Evolutionary conservation across 2,888 invertebrate genomes (phyloP).

Genomic region (Schizotus pectinicornis): DNA sequence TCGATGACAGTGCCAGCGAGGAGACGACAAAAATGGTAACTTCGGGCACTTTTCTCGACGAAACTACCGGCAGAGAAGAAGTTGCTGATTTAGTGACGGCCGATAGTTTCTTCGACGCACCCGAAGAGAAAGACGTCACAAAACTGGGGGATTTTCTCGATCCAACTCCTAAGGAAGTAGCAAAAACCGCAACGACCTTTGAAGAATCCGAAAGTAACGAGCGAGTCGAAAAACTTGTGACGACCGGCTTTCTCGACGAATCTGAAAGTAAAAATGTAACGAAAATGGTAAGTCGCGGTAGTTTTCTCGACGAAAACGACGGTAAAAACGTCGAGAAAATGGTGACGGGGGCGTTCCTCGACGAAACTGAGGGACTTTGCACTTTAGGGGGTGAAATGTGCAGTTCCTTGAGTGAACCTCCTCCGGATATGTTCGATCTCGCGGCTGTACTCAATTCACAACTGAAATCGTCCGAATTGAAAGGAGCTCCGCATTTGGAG

Average conservation of each 20-base stretch:
- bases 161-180: background rate
- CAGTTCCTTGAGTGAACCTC: constrained; percentile 57
- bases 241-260: no score
- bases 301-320: no score
- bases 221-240: no score
- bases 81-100: no score
- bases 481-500: background rate
- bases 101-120: no score
- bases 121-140: no score
- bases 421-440: constrained; percentile 57
- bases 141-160: constrained; percentile 7
- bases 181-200: no score
- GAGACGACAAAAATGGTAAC: background rate
- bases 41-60: background rate
- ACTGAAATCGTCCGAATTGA: constrained; percentile 1
- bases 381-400: constrained; percentile 55
- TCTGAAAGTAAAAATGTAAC: no score
- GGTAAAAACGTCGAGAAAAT: background rate
- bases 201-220: no score
- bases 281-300: no score
- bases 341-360: constrained; percentile 25
- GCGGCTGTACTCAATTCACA: constrained; percentile 25
- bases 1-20: background rate
- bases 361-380: constrained; percentile 49
- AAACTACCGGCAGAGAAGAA: background rate